phyloP scores from a whole-genome alignment of 2,888 invertebrate species.

The Macrosoma leucophasiata region DNA sequence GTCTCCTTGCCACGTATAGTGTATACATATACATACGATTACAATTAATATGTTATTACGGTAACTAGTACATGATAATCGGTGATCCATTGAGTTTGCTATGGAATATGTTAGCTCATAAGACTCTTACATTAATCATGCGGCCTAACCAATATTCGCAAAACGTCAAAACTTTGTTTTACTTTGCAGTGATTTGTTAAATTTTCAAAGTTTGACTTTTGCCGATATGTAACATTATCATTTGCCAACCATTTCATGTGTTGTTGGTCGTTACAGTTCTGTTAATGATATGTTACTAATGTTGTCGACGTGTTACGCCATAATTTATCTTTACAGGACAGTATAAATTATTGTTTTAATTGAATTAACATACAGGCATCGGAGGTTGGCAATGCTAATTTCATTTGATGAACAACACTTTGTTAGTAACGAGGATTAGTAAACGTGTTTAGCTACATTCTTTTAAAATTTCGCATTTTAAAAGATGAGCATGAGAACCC shows the following conservation, averaged over 20 bases:
- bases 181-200: slow-evolving; percentile 33
- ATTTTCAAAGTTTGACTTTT: slow-evolving; percentile 66
- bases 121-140: slow-evolving; percentile 15
- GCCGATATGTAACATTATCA: slow-evolving; percentile 29
- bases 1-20: slow-evolving; percentile 36
- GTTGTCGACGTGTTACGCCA: no score
- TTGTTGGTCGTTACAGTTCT: no score
- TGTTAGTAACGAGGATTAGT: slow-evolving; percentile 56
- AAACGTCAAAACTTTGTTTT: slow-evolving; percentile 63
- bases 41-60: slow-evolving; percentile 35
- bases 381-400: slow-evolving; percentile 25
- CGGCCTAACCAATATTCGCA: slow-evolving; percentile 42
- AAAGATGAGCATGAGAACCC: slow-evolving; percentile 60
- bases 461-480: slow-evolving; percentile 66
- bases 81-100: slow-evolving; percentile 20
- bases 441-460: slow-evolving; percentile 50
- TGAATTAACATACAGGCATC: no score
- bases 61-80: slow-evolving; percentile 45
- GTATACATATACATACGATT: slow-evolving; percentile 30
- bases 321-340: no score
- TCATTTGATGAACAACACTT: slow-evolving; percentile 29
- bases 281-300: no score
- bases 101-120: slow-evolving; percentile 15
- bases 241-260: no score
- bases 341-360: no score